A percentile compares a stretch with the other conserved stretches of the same genome.
Evolutionary conservation across 2,113 vertebrate species (phyloP).

Genomic region (Pelusios castaneus): DNA sequence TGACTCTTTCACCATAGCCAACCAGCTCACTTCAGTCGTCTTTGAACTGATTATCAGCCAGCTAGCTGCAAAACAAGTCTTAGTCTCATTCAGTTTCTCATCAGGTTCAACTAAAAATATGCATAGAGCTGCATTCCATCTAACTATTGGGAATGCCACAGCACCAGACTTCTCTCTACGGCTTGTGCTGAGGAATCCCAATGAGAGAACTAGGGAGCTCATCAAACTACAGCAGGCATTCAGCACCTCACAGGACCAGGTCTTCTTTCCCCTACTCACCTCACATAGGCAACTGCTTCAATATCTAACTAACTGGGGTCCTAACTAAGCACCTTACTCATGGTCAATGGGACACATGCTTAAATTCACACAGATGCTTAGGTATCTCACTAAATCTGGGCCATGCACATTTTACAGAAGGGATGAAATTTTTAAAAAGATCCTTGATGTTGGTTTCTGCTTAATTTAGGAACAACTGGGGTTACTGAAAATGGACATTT

Average conservation of each 20-base stretch:
- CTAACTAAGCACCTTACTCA: neutral
- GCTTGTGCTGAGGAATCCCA: neutral
- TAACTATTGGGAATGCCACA: neutral
- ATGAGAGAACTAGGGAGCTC: neutral
- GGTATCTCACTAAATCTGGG: neutral
- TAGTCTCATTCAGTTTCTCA: neutral
- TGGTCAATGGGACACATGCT: neutral
- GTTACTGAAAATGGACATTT: neutral
- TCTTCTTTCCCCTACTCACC: neutral
- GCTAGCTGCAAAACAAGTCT: neutral
- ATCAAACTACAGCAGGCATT: neutral
- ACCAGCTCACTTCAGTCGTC: neutral
- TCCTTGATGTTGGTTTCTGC: neutral
- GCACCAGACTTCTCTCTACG: neutral
- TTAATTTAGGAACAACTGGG: neutral
- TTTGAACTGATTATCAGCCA: neutral
- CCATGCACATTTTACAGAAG: neutral
- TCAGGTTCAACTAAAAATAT: neutral
- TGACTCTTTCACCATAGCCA: neutral
- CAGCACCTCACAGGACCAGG: fast-evolving
- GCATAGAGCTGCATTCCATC: too few relatives aligned
- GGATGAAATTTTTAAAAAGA: neutral
- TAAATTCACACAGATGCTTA: neutral
- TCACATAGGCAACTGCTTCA: neutral
- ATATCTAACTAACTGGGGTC: too few relatives aligned